Evolutionary conservation across 2,113 vertebrate genomes (phyloP), one percentile per base, ranked within the genome.

Genomic region (Polyodon spathula): DNA sequence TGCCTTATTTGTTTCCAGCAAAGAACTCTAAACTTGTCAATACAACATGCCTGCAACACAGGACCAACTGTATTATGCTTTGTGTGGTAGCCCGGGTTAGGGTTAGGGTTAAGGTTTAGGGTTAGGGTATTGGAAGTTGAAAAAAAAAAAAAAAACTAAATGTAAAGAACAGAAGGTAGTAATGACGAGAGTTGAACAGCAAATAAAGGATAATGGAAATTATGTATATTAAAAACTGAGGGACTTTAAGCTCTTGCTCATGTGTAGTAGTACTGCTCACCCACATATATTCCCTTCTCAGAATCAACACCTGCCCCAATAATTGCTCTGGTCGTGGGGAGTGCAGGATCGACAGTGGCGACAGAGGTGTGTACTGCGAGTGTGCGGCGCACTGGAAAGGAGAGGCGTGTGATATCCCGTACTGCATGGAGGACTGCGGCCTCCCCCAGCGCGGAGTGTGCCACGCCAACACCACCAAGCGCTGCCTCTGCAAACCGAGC

Each of bases 221-320:
- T 1, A 27, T 27, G 3, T 27, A 27, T 27, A 27, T 27, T 27
- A 2, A 27, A 27, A 27, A 27, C 1, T 27, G 27, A 27, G 27
- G 3, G 27, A 27, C 27, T 27, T 27, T 3, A 27, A 27, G 27
- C 27, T 27, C 27, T 27, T 27, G 27, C 27, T 27, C 5, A 50
- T 50, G 5, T 50, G 14, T 27, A 50, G 48, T 50, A 3, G 6
- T 4, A 11, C 15, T 10, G 12, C 48, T 11, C 2, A 50, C 15
- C 2, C 15, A 17, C 0, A 17, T 59, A 6, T 9, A 56, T 17
- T 46, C 0, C 62, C 53, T 61, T 68, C 3, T 1, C 77, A 97
- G 94, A 70, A 84, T 96, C 74, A 90, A 94, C 38, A 75, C 88
- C 44, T 99, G 96, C 68, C 93, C 93, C 56, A 95, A 95, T 71